A percentile compares a stretch with the other conserved stretches of the same genome.
Evolutionary conservation across 2,888 invertebrate genomes (phyloP).

Genomic region (Acanthosepion esculentum): DNA sequence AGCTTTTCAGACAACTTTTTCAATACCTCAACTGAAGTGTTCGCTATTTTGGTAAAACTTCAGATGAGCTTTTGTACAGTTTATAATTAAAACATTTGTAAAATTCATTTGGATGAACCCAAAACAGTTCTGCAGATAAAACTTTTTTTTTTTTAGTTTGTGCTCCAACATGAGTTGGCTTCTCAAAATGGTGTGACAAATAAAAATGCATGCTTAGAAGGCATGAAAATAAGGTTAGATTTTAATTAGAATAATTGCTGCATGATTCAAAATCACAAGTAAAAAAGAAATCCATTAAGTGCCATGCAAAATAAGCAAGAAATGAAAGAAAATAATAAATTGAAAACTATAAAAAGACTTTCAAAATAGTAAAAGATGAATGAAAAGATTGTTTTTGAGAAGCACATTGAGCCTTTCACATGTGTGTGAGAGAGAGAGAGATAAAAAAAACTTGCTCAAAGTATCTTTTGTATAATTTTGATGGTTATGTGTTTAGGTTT

Average conservation of each 20-base stretch:
- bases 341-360: background rate
- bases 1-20: background rate
- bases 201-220: background rate
- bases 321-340: background rate
- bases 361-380: background rate
- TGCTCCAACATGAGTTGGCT: no score
- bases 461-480: no score
- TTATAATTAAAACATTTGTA: background rate
- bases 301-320: slow-evolving; percentile 11
- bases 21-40: background rate
- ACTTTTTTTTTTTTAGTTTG: background rate
- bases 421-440: background rate
- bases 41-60: background rate
- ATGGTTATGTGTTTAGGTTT: no score
- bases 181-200: no score
- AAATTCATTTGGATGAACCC: background rate
- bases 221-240: background rate
- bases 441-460: background rate
- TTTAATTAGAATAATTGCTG: background rate
- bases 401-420: background rate
- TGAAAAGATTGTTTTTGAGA: background rate
- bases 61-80: background rate
- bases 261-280: background rate
- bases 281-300: background rate
- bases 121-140: background rate